A percentile compares a stretch with the other conserved stretches of the same genome.
Conservation (phyloP, 2,888 invertebrate species). For the Drosophila peninsularis region DNA sequence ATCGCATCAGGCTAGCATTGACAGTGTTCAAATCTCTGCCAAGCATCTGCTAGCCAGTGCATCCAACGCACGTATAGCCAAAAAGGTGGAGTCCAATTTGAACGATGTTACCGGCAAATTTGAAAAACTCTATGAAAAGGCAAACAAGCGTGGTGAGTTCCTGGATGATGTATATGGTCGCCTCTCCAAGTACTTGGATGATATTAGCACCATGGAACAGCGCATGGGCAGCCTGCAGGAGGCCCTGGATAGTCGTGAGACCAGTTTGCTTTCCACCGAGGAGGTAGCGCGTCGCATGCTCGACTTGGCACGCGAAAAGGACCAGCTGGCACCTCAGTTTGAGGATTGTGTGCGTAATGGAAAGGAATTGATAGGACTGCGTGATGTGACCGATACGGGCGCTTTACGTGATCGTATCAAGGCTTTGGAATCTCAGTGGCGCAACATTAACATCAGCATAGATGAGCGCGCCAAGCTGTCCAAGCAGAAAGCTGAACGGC, state of each 20-base stretch:
- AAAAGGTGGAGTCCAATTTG: slow-evolving; percentile 94
- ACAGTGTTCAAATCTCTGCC: slow-evolving; percentile 91
- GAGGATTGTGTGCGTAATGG: slow-evolving; percentile 93
- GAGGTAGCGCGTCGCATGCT: slow-evolving; percentile 87
- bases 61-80: slow-evolving; percentile 94
- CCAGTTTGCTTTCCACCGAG: slow-evolving; percentile 88
- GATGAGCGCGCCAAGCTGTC: slow-evolving; percentile 94
- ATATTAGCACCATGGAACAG: slow-evolving; percentile 89
- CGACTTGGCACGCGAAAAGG: slow-evolving; percentile 85
- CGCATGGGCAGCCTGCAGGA: slow-evolving; percentile 90
- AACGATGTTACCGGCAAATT: slow-evolving; percentile 94
- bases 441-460: slow-evolving; percentile 91
- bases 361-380: slow-evolving; percentile 91
- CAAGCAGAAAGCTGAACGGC: slow-evolving; percentile 93
- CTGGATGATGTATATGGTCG: slow-evolving; percentile 91
- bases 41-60: slow-evolving; percentile 92
- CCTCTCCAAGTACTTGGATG: slow-evolving; percentile 88
- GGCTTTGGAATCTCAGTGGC: slow-evolving; percentile 94
- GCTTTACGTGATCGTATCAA: slow-evolving; percentile 93
- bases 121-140: slow-evolving; percentile 93
- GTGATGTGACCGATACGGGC: slow-evolving; percentile 95
- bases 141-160: slow-evolving; percentile 91
- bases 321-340: slow-evolving; percentile 88
- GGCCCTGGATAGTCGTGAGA: slow-evolving; percentile 90
- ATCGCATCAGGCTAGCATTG: slow-evolving; percentile 93